Evolutionary conservation across 2,113 vertebrate species (phyloP), one percentile per base, ranked within the genome.

Genomic region (Oreocharis arfaki): DNA sequence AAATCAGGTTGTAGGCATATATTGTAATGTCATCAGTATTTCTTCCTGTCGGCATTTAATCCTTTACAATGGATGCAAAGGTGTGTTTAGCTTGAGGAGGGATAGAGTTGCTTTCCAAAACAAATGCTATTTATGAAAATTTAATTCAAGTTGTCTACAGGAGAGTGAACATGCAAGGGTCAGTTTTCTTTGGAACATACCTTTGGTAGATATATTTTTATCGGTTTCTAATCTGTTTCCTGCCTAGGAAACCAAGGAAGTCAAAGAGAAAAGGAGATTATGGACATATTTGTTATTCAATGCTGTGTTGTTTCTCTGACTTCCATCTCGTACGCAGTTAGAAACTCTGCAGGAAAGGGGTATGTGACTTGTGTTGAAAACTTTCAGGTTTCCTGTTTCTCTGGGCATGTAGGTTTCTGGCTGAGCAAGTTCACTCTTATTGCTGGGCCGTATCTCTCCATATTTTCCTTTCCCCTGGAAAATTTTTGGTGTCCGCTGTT

Each of bases 291-390:
- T 84, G 41, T 83, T 92, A 63, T 64, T 90, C 59, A 90, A 1
- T 52, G 67, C 84, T 77, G 23, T 76, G 82, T 70, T 4, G 47
- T 95, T 95, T 70, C 89, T 96, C 35, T 87, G 74, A 82, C 53
- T 95, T 91, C 69, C 81, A 87, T 94, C 94, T 92, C 73, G 84
- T 87, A 28, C 2, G 5, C 84, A 67, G 77, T 78, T 89, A 75
- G 32, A 47, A 78, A n/a, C 89, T 74, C 83, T 78, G 76, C 73
- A 92, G 84, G 96, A 89, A 91, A 75, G 87, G 84, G 65, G 49
- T 71, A n/a, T 37, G 61, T 11, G 5, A 49, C 93, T 94, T 84
- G n/a, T 9, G 41, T 53, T 84, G 64, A 86, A 94, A 93, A 86
- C 85, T 89, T 89, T n/a, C 28, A 78, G 55, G 30, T 80, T 91